A percentile compares a stretch with the other conserved stretches of the same genome.
These are phyloP conservation scores for Zoanthus sociatus DNA, from an alignment of 92 coral and sea anemone species.

Conservation along the genomic window DNA sequence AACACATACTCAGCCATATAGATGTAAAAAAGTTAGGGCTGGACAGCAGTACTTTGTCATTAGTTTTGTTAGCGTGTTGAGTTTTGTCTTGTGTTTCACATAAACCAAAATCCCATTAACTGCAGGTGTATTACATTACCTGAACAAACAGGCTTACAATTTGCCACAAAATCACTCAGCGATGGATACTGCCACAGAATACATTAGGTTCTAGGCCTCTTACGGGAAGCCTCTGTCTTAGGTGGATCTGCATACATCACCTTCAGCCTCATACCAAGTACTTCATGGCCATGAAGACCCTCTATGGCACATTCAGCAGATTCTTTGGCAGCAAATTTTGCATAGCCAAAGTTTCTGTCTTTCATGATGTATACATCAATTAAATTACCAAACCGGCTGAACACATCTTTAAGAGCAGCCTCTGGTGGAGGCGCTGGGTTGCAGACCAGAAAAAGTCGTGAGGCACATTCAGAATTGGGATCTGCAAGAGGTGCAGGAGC, in stretches of 20 bases:
- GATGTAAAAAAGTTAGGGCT: conserved; percentile 12
- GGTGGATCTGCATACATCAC: conserved; percentile 99
- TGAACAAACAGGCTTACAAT: conserved; percentile 23
- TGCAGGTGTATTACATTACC: conserved; percentile 44
- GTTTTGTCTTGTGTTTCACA: conserved; percentile 40
- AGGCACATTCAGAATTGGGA: conserved; percentile 84
- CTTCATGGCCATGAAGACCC: conserved; percentile 94
- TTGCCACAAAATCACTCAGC: background rate
- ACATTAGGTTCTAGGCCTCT: conserved; percentile 91
- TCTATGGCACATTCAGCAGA: conserved; percentile 98
- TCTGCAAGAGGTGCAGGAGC: conserved; percentile 95
- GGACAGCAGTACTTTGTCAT: conserved; percentile 52
- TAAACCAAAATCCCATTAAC: conserved; percentile 35
- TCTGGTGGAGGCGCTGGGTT: conserved; percentile 99
- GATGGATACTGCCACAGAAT: background rate
- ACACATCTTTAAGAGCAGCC: conserved; percentile 92
- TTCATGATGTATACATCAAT: conserved; percentile 99
- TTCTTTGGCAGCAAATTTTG: conserved; percentile 93
- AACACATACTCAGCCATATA: conserved; percentile 21
- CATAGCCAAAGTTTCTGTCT: conserved; percentile 98
- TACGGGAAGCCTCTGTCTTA: conserved; percentile 92
- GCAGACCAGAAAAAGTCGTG: conserved; percentile 94
- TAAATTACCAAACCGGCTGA: conserved; percentile 97
- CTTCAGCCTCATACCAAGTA: conserved; percentile 97
- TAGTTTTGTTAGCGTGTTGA: conserved; percentile 18